Base-by-base conservation (phyloP, 2,113 vertebrate genomes). In the Psilopsiagon aurifrons region DNA sequence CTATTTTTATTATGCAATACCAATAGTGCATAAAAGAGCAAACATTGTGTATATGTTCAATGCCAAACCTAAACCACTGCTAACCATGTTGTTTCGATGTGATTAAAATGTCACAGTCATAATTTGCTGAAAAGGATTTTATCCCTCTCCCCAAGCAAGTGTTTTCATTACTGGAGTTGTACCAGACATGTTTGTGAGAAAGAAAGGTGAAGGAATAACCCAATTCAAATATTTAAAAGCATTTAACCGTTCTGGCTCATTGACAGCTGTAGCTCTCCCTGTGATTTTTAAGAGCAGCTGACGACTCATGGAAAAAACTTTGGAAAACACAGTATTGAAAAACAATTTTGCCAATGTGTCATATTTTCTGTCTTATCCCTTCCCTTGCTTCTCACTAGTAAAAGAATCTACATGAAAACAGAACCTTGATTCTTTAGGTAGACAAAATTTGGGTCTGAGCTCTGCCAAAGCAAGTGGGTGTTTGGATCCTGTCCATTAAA, bases 151-250 rank as follows among this genome's bases (percentile, higher is more conserved):
- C 16, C 67, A 83, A 64, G 83, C 86, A 82, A 96, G 90, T 91
- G 86, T 94, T 98, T 96, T 97, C 87, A 90, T 94, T 96, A 92
- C 94, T 95, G 78, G 64, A 94, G 89, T 94, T 95, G 95, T 92
- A 97, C 80, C 77, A 96, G 89, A 79, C 67, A 39, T 81, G 71
- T 93, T 95, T 88, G 91, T 94, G 80, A 94, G 75, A 94, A 97
- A 94, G 81, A 97, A 96, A 94, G 91, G 90, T 95, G 83, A 92
- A 94, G 89, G 62, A 96, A 95, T 93, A 95, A 92, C 91, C 68
- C 89, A 95, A 91, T 55, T 91, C 84, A 92, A 93, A 94, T 96
- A 96, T 96, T 84, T 91, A 37, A 96, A 94, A 96, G 83, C 60
- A 86, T 92, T 90, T 97, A 95, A 86, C 64, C 0, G 1, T 86